phyloP scores from a whole-genome alignment of 2,113 vertebrate species.

The Taxidea taxus region DNA sequence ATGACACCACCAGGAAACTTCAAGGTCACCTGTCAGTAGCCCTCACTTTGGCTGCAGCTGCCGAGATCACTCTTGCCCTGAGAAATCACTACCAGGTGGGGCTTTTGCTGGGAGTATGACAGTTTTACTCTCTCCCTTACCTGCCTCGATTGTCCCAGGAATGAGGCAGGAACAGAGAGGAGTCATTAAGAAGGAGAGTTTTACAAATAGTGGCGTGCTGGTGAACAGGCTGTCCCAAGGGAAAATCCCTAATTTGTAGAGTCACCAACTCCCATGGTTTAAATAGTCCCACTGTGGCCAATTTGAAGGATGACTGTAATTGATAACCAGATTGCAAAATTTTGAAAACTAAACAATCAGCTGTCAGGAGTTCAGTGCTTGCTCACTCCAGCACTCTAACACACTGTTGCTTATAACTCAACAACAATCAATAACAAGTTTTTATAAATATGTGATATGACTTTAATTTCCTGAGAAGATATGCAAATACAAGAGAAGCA shows the following conservation, averaged over 20 bases:
- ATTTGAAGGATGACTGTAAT: not conserved
- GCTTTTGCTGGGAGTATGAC: not conserved
- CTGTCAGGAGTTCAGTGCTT: not conserved
- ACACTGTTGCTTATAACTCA: not conserved
- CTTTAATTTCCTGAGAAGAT: slow-evolving; percentile 64
- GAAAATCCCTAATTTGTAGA: not conserved
- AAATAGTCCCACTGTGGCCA: not conserved
- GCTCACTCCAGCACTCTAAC: not conserved
- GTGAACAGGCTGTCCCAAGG: not conserved
- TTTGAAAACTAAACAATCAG: not conserved
- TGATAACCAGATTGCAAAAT: not conserved
- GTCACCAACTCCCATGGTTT: not conserved
- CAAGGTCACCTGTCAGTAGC: not conserved
- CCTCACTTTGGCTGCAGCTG: not conserved
- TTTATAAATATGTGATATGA: slow-evolving; percentile 41
- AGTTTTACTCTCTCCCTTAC: not conserved
- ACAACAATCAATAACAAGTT: not conserved
- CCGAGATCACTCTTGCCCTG: not conserved
- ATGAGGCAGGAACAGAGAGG: not conserved
- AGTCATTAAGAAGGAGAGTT: not conserved
- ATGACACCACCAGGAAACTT: not conserved
- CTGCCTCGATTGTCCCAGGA: not conserved
- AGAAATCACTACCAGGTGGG: not conserved
- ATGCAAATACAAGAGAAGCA: not conserved
- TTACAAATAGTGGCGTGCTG: not conserved